phyloP scores from a whole-genome alignment of 1,140 invertebrate species.

The Drosophila bipectinata region DNA sequence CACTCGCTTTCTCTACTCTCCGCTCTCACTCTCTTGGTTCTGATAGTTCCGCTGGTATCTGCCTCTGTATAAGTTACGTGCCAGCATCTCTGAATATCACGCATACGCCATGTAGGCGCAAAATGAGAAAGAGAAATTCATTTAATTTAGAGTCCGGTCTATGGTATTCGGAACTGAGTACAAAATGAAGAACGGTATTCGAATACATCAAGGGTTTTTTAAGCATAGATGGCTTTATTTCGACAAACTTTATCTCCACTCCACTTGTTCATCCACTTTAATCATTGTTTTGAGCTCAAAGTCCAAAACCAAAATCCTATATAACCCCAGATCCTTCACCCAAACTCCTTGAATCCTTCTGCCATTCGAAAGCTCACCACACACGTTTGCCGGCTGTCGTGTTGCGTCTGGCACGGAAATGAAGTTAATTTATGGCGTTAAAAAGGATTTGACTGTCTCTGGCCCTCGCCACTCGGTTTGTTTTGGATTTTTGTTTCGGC shows the following conservation, averaged over 20 bases:
- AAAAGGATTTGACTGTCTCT: slow-evolving; percentile 73
- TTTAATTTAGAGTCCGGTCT: slow-evolving; percentile 17
- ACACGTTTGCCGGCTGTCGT: slow-evolving; percentile 72
- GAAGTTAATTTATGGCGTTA: slow-evolving; percentile 81
- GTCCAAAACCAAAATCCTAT: slow-evolving; percentile 3
- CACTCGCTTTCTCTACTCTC: not conserved
- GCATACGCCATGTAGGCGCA: slow-evolving; percentile 32
- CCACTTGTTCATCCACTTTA: not conserved
- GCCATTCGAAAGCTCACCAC: slow-evolving; percentile 43
- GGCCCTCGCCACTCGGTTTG: slow-evolving; percentile 38
- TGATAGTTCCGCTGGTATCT: not conserved
- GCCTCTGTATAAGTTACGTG: slow-evolving; percentile 45
- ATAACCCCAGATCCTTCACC: slow-evolving; percentile 17
- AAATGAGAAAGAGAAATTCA: slow-evolving; percentile 25
- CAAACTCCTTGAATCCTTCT: slow-evolving; percentile 3
- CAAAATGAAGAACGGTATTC: slow-evolving; percentile 2
- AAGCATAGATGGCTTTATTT: not conserved
- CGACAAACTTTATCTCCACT: not conserved
- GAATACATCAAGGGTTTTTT: not conserved
- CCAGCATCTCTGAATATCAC: slow-evolving; percentile 35
- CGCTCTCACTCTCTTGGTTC: not conserved
- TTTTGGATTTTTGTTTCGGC: slow-evolving; percentile 34
- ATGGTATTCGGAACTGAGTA: slow-evolving; percentile 24
- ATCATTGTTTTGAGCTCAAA: slow-evolving; percentile 14
- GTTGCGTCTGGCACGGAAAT: slow-evolving; percentile 78